Evolutionary conservation across 2,113 vertebrate genomes (phyloP), one percentile per base, ranked within the genome.

Genomic region (Steatornis caripensis): DNA sequence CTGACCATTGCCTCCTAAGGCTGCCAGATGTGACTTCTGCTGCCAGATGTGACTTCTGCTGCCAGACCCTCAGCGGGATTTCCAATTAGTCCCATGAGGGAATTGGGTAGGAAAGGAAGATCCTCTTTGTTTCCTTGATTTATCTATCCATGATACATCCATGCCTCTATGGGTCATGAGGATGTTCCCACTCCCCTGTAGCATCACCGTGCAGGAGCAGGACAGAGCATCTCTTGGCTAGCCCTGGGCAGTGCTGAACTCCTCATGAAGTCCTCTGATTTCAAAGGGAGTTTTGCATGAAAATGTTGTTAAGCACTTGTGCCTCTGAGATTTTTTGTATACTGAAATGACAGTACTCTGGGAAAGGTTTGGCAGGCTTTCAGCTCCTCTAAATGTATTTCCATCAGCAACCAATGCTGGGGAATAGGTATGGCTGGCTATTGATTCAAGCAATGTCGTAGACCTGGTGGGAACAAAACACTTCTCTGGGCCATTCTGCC

Each of bases 131-230:
- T 32, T 87, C 15, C 51, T 78, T 70, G 37, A 30, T 48, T 27
- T 48, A 37, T 61, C 41, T 48, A 37, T 61, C 41, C 46, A 62
- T 15, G 45, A 20, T 6, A 23, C 23, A 39, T 29, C 27, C 54
- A 7, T 41, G 32, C 22, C 10, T 62, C 39, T 27, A 27, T 0
- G 4, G 29, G 12, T 15, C 2, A 6, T 12, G 34, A 21, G 30
- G 23, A 4, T 27, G 62, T 78, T 78, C 27, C 15, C 26, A 51
- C 24, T 84, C 55, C 12, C 0, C 2, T 49, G 12, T 7, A 61
- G 36, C 9, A 8, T 66, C 12, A 10, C 41, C 10, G 9, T 15
- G 53, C 17, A 66, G 46, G 8, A 89, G 22, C 8, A 43, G 24
- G 26, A 51, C 22, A 54, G 24, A 90, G 26, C 43, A 82, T 15